These are phyloP conservation scores for Nephotettix cincticeps DNA, from an alignment of 1,140 invertebrate genomes.

Conservation along the genomic window DNA sequence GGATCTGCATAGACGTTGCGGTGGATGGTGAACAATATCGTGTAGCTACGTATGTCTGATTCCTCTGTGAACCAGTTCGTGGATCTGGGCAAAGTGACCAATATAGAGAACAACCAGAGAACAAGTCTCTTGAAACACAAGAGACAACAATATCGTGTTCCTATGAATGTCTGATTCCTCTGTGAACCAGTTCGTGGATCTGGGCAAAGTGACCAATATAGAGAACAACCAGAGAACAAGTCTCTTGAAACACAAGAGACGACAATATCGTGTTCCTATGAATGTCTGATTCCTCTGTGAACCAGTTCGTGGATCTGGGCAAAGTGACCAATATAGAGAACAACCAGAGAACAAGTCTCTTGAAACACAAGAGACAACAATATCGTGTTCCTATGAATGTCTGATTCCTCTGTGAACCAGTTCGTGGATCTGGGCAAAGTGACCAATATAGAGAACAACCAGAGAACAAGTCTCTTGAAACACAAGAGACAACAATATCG, in stretches of 20 bases:
- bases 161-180: not conserved
- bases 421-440: constrained; percentile 94
- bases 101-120: constrained; percentile 90
- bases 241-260: too few relatives aligned
- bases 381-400: not conserved
- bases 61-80: constrained; percentile 88
- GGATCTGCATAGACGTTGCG: too few relatives aligned
- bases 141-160: not conserved
- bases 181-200: constrained; percentile 90
- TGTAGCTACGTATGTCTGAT: not conserved
- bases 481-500: too few relatives aligned
- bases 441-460: too few relatives aligned
- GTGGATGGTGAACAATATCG: not conserved
- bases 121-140: not conserved
- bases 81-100: constrained; percentile 91
- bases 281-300: not conserved
- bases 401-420: constrained; percentile 58
- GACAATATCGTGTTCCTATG: not conserved
- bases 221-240: constrained; percentile 77
- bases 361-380: too few relatives aligned
- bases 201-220: constrained; percentile 93
- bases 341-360: constrained; percentile 59
- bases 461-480: too few relatives aligned
- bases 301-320: constrained; percentile 93
- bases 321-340: constrained; percentile 92